Evolutionary conservation across 2,113 vertebrate species (phyloP), one percentile per base, ranked within the genome.

Genomic region (Catharus fuscescens): DNA sequence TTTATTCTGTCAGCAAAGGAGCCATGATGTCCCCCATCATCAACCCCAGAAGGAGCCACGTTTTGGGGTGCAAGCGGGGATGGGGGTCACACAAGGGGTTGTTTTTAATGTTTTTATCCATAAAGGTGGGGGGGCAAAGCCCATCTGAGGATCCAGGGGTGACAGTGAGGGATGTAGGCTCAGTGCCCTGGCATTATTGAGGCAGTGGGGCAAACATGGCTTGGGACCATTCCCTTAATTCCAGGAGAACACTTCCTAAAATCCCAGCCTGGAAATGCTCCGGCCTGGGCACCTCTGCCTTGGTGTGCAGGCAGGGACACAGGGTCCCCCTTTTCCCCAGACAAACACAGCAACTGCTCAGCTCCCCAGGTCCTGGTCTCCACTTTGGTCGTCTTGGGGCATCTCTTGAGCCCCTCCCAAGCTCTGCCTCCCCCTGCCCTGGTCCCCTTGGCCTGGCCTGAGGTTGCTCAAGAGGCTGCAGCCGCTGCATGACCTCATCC

Each of bases 391-490:
- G 9, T 18, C 59, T 8, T 19, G 38, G 9, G 34, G 2, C 54
- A 60, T n/a, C 2, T 1, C 36, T 15, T 18, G 61, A 3, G 2
- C 28, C 21, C 42, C 9, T 10, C 24, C 45, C n/a, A 7, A 0
- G 2, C 52, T 44, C 47, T 25, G 20, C 12, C 44, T 77, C 61
- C 70, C 62, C 88, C 28, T 19, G 2, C 5, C 19, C 3, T 6
- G 4, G 8, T 66, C 79, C 67, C 59, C 61, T 40, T n/a, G 0
- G 40, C 32, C 73, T 1, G 21, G 14, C 42, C 40, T 72, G 80
- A 65, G 26, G 60, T 95, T 95, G 91, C 94, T 92, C 91, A 90
- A 93, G 93, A 91, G 66, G 66, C 91, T 21, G 56, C 91, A 94
- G 76, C 80, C 44, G 11, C 45, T 26, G 34, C 1, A n/a, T 92